phyloP scores from a whole-genome alignment of 2,113 vertebrate genomes.

The Ifrita kowaldi region DNA sequence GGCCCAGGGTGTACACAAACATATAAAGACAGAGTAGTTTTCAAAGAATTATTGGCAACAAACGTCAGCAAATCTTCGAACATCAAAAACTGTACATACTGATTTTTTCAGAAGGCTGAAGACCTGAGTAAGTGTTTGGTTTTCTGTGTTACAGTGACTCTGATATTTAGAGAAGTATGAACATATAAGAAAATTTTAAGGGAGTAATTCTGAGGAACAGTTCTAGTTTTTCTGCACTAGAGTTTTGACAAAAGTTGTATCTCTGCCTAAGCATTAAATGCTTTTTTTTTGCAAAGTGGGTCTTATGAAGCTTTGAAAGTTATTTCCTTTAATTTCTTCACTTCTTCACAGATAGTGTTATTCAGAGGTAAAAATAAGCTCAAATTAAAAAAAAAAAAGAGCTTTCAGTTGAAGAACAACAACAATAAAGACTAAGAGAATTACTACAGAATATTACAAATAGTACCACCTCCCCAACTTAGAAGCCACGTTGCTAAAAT shows the following conservation, averaged over 20 bases:
- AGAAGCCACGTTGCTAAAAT: neutral
- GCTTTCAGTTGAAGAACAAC: neutral
- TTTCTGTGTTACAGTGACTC: neutral
- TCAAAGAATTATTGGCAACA: neutral
- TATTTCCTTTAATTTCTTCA: neutral
- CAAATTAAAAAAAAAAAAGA: neutral
- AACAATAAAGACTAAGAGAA: neutral
- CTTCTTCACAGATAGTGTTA: neutral
- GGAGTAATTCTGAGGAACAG: neutral
- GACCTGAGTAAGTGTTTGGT: neutral
- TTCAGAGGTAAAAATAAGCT: neutral
- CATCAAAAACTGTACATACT: neutral
- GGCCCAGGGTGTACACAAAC: neutral
- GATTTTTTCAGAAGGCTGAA: neutral
- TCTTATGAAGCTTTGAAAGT: neutral
- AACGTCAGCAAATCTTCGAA: neutral
- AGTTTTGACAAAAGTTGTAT: neutral
- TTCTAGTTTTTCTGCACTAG: neutral
- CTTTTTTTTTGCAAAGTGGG: neutral
- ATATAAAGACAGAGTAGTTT: neutral
- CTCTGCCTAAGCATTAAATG: neutral
- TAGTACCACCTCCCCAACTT: rapidly evolving
- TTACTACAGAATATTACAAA: neutral
- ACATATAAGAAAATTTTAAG: neutral
- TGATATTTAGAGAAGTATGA: neutral